A percentile compares a stretch with the other conserved stretches of the same genome.
Conservation (phyloP, 2,888 invertebrate genomes). For the Tortricodes alternella region DNA sequence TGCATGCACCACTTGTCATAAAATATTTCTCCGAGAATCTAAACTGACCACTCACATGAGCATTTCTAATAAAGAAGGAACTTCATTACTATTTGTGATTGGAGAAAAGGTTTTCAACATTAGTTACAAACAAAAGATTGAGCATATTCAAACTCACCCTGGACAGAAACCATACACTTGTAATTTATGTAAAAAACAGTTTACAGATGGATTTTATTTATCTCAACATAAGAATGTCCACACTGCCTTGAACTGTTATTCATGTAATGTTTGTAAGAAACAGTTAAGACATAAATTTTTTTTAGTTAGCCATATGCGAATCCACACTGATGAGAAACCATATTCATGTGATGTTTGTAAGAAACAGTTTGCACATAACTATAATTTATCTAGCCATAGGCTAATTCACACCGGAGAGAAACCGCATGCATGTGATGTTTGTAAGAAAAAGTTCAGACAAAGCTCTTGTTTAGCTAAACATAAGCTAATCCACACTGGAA, state of each 20-base stretch:
- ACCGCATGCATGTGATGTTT: background rate
- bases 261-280: background rate
- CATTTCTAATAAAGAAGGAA: too few species aligned
- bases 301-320: background rate
- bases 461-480: background rate
- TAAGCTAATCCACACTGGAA: background rate
- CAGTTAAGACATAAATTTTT: background rate
- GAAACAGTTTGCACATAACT: background rate
- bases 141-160: too few species aligned
- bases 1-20: too few species aligned
- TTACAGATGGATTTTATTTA: background rate
- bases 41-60: too few species aligned
- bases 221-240: background rate
- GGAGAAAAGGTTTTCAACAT: too few species aligned
- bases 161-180: background rate
- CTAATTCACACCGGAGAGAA: background rate
- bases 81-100: too few species aligned
- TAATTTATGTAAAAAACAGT: background rate
- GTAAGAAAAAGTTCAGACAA: background rate
- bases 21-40: too few species aligned
- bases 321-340: background rate
- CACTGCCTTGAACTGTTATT: background rate
- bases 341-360: background rate
- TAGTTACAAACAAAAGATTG: too few species aligned
- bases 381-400: background rate